A percentile compares a stretch with the other conserved stretches of the same genome.
Evolutionary conservation across 1,140 invertebrate species (phyloP).

Genomic region (Pantala flavescens): DNA sequence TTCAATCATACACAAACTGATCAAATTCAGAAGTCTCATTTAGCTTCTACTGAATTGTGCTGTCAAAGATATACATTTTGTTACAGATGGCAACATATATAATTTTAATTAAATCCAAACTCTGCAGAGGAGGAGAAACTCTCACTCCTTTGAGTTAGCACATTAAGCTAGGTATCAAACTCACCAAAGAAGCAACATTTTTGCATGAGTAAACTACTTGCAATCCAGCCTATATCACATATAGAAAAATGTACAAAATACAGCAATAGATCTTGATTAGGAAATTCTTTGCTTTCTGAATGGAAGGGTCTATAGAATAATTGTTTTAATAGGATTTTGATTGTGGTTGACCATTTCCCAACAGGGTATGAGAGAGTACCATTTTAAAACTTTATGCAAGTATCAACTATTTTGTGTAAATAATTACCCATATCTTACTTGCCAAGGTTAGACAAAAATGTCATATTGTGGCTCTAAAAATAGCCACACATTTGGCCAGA

Average conservation of each 20-base stretch:
- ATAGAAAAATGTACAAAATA: conserved; percentile 11
- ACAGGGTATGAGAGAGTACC: not conserved
- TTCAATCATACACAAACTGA: not conserved
- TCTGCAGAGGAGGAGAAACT: too few relatives aligned
- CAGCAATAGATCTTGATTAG: not conserved
- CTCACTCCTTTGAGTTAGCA: too few relatives aligned
- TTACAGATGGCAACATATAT: too few relatives aligned
- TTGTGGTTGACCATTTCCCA: too few relatives aligned
- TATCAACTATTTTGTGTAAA: not conserved
- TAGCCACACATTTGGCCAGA: not conserved
- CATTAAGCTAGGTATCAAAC: not conserved
- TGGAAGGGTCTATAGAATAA: not conserved
- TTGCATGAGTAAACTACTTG: not conserved
- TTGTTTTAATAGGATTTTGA: not conserved
- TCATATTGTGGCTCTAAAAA: not conserved
- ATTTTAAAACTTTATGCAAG: not conserved
- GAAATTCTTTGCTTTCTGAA: not conserved
- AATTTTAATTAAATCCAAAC: too few relatives aligned
- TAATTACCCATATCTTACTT: not conserved
- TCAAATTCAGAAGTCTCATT: not conserved
- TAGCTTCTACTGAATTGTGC: too few relatives aligned
- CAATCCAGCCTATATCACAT: not conserved
- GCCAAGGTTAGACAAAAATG: not conserved
- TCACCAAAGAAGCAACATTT: not conserved
- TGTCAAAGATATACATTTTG: too few relatives aligned